Conservation (phyloP, 2,113 vertebrate genomes). For the Eulemur rufifrons region DNA sequence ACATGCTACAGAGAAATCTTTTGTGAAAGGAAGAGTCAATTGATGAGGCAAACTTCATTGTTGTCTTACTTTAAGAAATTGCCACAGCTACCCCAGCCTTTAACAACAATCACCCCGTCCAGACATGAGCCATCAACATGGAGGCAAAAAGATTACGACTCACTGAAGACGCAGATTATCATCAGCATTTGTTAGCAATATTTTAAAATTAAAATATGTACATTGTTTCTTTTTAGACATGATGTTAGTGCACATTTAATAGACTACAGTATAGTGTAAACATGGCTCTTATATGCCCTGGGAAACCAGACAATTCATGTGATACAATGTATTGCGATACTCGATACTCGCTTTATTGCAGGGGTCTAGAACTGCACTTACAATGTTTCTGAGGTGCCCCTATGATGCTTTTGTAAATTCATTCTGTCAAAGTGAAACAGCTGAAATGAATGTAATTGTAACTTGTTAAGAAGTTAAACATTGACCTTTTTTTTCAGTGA, state of each 20-base stretch:
- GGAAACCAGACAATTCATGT: neutral
- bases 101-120: neutral
- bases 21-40: neutral
- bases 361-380: neutral
- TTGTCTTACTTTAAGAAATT: neutral
- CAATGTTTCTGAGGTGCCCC: neutral
- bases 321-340: neutral
- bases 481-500: neutral
- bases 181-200: neutral
- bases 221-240: neutral
- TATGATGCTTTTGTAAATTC: slow-evolving; percentile 3
- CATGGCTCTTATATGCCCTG: neutral
- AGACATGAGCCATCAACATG: neutral
- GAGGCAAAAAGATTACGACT: neutral
- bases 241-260: neutral
- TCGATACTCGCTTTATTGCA: neutral
- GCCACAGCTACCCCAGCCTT: neutral
- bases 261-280: neutral
- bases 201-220: neutral
- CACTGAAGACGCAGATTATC: neutral
- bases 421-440: slow-evolving; percentile 10
- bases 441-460: neutral
- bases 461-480: slow-evolving; percentile 44
- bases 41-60: neutral
- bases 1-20: neutral